Conservation (phyloP, 2,797 vertebrate genomes). For the Geotria australis region DNA sequence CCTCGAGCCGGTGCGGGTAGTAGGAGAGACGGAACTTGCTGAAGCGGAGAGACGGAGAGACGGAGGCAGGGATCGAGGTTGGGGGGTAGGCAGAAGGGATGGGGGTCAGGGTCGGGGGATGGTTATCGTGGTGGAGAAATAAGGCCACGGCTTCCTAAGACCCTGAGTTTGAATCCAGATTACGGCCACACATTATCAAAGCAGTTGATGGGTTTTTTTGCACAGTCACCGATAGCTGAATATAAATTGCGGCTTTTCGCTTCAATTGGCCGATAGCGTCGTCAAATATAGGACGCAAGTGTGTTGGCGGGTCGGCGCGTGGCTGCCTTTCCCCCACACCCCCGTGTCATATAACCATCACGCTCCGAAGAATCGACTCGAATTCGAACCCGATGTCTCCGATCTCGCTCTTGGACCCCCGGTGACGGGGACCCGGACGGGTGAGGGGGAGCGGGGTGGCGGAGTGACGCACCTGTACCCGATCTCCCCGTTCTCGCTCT, state of each 20-base stretch:
- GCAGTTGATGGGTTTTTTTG: no score
- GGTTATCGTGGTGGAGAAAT: neutral
- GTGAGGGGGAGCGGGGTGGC: no score
- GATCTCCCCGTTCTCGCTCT: no score
- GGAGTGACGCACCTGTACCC: no score
- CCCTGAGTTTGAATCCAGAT: neutral
- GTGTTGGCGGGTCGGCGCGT: no score
- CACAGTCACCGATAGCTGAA: no score
- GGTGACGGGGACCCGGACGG: conserved; percentile 25
- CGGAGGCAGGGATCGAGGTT: neutral
- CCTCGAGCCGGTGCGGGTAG: conserved; percentile 55
- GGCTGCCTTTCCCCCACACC: no score
- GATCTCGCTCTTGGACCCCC: neutral
- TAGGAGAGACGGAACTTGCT: conserved; percentile 94
- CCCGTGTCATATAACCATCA: neutral
- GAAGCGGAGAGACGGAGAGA: conserved; percentile 2
- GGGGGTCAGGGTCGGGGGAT: no score
- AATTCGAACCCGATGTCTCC: neutral
- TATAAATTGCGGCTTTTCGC: no score
- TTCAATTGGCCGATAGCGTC: no score
- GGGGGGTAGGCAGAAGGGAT: neutral
- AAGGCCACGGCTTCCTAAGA: neutral
- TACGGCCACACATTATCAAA: neutral
- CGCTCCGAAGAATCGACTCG: neutral
- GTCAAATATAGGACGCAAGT: no score